A percentile compares a stretch with the other conserved stretches of the same genome.
Conservation (phyloP, 2,888 invertebrate genomes). For the Gordius sp. region DNA sequence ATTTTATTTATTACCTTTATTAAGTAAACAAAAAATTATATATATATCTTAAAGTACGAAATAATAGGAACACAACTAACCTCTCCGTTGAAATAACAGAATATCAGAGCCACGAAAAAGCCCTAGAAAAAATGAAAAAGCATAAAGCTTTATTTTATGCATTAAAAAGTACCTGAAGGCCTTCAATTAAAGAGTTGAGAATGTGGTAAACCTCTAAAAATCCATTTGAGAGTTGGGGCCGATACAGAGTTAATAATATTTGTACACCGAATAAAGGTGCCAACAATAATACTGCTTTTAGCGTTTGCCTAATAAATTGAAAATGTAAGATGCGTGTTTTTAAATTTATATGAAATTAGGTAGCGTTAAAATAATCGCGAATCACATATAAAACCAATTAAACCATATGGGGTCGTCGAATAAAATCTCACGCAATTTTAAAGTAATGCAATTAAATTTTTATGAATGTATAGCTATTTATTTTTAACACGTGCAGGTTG, state of each 20-base stretch:
- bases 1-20: neutral
- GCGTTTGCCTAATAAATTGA: slow-evolving; percentile 7
- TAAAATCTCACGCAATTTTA: no score
- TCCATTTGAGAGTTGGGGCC: neutral
- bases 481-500: no score
- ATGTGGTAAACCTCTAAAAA: slow-evolving; percentile 10
- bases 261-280: neutral
- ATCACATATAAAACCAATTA: no score
- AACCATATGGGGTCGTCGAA: no score
- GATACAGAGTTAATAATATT: neutral
- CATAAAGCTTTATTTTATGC: neutral
- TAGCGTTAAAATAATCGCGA: no score
- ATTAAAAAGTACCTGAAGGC: neutral
- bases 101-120: neutral
- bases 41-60: no score
- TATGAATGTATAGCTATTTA: no score
- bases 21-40: no score
- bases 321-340: no score
- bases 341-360: no score
- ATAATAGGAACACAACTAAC: no score
- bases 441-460: no score
- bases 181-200: neutral
- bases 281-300: neutral
- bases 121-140: slow-evolving; percentile 3
- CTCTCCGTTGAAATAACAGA: slow-evolving; percentile 1